Conservation (phyloP, 1,140 invertebrate genomes). For the Carposina sasakii region DNA sequence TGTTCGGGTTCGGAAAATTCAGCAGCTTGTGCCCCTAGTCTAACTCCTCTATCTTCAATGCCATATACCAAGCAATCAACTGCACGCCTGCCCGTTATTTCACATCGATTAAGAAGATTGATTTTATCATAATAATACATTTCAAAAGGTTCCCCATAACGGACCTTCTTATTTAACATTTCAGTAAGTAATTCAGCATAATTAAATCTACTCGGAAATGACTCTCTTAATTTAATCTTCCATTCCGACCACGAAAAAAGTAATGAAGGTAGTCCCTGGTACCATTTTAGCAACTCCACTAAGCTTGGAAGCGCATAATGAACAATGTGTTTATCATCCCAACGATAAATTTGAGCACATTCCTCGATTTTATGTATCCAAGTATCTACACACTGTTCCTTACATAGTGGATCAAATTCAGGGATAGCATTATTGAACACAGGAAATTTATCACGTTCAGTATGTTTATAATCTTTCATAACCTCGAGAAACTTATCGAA, state of each 20-base stretch:
- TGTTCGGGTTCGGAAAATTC: not conserved
- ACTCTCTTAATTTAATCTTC: not conserved
- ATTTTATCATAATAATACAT: not conserved
- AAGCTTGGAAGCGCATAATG: constrained; percentile 1
- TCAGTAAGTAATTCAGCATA: not conserved
- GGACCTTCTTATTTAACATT: not conserved
- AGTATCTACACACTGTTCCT: not conserved
- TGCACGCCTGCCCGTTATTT: not conserved
- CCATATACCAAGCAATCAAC: not conserved
- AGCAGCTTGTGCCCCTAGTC: not conserved
- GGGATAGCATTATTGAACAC: not conserved
- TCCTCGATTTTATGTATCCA: constrained; percentile 1
- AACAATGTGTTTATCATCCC: not conserved
- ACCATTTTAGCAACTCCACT: not conserved
- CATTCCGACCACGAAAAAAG: not conserved
- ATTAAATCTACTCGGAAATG: not conserved
- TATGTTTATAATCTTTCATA: too few species aligned
- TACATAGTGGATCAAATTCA: not conserved
- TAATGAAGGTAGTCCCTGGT: not conserved
- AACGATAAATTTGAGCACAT: not conserved
- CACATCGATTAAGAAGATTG: not conserved
- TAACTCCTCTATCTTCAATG: not conserved
- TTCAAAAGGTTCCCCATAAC: not conserved
- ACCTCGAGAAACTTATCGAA: too few species aligned
- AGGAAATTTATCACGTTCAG: too few species aligned